Percentiles rank a stretch among this genome's conserved stretches.
These are phyloP conservation scores for Cryptocheilus praepositus DNA, from an alignment of 2,888 invertebrate species.

Conservation along the genomic window DNA sequence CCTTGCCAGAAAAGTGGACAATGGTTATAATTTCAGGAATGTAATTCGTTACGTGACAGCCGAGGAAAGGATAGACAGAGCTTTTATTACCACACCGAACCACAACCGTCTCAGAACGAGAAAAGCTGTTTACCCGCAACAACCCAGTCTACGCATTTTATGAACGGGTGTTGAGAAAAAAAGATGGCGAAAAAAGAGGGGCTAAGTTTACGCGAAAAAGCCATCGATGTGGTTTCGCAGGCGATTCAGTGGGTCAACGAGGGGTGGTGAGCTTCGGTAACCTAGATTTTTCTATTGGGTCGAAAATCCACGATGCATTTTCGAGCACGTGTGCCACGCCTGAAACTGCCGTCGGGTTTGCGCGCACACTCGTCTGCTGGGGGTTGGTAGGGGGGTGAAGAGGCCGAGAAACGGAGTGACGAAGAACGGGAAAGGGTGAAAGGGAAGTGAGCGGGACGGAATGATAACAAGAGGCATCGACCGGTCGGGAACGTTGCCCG, in stretches of 20 bases:
- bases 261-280: not conserved
- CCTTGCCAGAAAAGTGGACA: conserved; percentile 23
- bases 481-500: conserved; percentile 56
- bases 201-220: no score
- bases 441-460: conserved; percentile 28
- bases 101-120: no score
- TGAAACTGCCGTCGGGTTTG: not conserved
- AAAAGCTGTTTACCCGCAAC: no score
- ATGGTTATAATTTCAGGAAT: conserved; percentile 22
- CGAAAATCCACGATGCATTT: not conserved
- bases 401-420: conserved; percentile 8
- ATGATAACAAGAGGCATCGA: conserved; percentile 59
- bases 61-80: no score
- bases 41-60: conserved; percentile 4
- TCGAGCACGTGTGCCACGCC: not conserved
- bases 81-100: no score
- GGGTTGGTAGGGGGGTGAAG: not conserved
- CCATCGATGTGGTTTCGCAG: no score
- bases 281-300: conserved; percentile 13
- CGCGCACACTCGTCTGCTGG: not conserved
- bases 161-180: no score
- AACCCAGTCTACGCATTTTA: no score
- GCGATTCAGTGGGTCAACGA: no score
- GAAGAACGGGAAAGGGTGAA: conserved; percentile 10
- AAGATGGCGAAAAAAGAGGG: no score